Conservation (phyloP, 2,888 invertebrate species). For the Neoascia interrupta region DNA sequence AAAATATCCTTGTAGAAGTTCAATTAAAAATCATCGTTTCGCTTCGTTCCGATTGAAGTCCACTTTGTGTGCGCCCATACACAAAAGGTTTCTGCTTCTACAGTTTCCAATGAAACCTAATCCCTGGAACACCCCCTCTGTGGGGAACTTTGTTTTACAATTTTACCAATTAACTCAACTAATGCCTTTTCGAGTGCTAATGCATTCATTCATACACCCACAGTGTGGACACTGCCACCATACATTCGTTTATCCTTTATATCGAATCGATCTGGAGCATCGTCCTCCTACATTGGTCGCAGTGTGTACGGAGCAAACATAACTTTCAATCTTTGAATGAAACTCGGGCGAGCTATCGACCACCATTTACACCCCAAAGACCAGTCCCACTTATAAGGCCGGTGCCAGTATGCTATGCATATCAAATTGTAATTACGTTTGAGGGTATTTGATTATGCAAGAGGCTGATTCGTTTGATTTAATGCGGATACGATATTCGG, state of each 20-base stretch:
- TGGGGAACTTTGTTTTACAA: constrained; percentile 1
- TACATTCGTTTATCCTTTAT: neutral
- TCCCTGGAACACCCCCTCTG: neutral
- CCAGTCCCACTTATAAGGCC: neutral
- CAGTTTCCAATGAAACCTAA: constrained; percentile 1
- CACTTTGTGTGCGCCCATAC: neutral
- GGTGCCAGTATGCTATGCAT: constrained; percentile 7
- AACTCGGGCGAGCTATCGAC: constrained; percentile 16
- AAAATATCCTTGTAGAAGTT: too few species aligned
- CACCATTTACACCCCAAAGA: neutral
- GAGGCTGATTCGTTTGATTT: constrained; percentile 21
- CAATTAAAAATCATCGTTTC: too few species aligned
- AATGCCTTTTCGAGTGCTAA: constrained; percentile 29
- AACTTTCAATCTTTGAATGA: constrained; percentile 11
- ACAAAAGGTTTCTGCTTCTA: neutral
- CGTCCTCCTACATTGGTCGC: neutral
- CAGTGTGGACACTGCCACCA: neutral
- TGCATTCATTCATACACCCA: neutral
- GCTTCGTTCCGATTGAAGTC: neutral
- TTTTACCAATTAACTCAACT: constrained; percentile 42
- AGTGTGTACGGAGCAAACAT: neutral
- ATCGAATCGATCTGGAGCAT: too few species aligned
- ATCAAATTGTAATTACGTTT: constrained; percentile 52
- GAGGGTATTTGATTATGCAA: constrained; percentile 36
- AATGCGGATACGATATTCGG: constrained; percentile 2